Evolutionary conservation across 1,140 invertebrate species (phyloP).

Genomic region (roundworm (Caenorhabditis elegans)): DNA sequence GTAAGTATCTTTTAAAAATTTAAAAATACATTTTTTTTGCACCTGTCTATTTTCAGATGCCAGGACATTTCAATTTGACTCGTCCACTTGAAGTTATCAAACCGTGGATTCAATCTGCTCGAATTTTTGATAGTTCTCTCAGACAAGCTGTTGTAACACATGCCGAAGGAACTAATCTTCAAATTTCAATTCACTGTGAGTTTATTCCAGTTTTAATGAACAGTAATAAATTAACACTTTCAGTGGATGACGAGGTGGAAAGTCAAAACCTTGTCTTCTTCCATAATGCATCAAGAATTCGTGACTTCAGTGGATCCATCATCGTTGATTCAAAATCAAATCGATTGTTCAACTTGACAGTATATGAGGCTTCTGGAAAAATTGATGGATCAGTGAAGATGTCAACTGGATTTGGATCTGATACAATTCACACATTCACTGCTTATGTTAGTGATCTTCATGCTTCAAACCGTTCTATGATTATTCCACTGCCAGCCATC

Average conservation of each 20-base stretch:
- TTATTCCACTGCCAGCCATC: slow-evolving; percentile 49
- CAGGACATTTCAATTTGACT: slow-evolving; percentile 35
- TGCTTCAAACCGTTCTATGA: slow-evolving; percentile 43
- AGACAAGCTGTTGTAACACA: slow-evolving; percentile 48
- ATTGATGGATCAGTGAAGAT: slow-evolving; percentile 47
- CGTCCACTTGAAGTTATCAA: slow-evolving; percentile 30
- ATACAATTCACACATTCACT: slow-evolving; percentile 44
- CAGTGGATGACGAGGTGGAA: slow-evolving; percentile 26
- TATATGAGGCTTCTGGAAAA: slow-evolving; percentile 48
- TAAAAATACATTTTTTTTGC: slow-evolving; percentile 1
- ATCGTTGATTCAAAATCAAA: slow-evolving; percentile 45
- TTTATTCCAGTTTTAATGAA: not conserved
- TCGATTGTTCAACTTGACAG: slow-evolving; percentile 42
- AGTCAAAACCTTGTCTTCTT: slow-evolving; percentile 34
- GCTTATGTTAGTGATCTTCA: slow-evolving; percentile 42
- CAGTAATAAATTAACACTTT: not conserved
- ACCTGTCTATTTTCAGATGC: slow-evolving; percentile 30
- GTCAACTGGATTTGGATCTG: slow-evolving; percentile 28
- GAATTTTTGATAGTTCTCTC: slow-evolving; percentile 38
- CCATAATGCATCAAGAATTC: slow-evolving; percentile 45
- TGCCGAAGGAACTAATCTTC: slow-evolving; percentile 46
- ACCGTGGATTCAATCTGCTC: slow-evolving; percentile 52
- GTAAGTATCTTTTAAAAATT: slow-evolving; percentile 15
- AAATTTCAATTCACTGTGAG: slow-evolving; percentile 39
- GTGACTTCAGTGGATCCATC: slow-evolving; percentile 45